These are phyloP conservation scores for Tipula lateralis DNA, from an alignment of 2,888 invertebrate genomes.

Conservation along the genomic window DNA sequence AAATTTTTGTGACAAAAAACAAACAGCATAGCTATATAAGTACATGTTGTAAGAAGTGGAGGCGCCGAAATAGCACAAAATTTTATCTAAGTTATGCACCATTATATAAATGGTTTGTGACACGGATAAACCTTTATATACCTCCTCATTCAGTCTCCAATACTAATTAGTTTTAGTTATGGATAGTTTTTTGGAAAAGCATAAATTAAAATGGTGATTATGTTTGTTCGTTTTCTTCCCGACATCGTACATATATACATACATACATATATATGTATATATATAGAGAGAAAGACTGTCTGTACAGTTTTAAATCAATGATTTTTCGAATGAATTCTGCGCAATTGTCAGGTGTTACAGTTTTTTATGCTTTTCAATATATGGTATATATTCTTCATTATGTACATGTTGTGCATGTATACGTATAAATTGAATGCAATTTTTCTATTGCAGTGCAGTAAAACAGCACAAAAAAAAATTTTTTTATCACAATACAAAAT, in stretches of 20 bases:
- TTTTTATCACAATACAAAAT: not conserved
- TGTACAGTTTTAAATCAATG: not conserved
- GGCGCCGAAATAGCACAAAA: not conserved
- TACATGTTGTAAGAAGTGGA: not conserved
- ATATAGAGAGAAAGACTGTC: not conserved
- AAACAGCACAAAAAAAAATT: not conserved
- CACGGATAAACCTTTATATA: not conserved
- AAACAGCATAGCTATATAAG: not conserved
- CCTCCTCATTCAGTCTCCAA: not conserved
- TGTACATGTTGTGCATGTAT: not conserved
- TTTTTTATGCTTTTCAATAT: not conserved
- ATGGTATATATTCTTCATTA: not conserved
- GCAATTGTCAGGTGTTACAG: slow-evolving; percentile 19
- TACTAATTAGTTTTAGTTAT: not conserved
- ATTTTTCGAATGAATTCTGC: slow-evolving; percentile 14
- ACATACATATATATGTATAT: not conserved
- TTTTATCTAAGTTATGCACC: not conserved
- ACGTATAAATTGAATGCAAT: not conserved
- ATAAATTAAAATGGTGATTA: not conserved
- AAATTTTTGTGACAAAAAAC: not conserved
- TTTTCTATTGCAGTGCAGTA: not conserved
- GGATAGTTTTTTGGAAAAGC: not conserved
- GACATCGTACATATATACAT: not conserved
- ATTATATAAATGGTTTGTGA: not conserved
- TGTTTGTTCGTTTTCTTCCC: not conserved